phyloP scores from a whole-genome alignment of 2,888 invertebrate genomes.

The Hydrotaea cyrtoneurina region DNA sequence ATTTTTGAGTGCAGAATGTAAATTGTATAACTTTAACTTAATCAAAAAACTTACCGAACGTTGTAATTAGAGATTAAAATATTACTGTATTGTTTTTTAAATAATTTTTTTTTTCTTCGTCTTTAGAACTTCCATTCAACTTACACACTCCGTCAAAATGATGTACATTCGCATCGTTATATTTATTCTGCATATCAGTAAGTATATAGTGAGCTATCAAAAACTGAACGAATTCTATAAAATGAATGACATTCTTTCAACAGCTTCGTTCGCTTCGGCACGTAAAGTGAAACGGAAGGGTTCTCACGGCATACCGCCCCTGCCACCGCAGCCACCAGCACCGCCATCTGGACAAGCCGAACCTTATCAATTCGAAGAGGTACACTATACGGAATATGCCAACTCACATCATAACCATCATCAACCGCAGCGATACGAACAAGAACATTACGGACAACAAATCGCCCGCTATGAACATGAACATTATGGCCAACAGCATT shows the following conservation, averaged over 20 bases:
- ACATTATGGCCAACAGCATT: constrained; percentile 41
- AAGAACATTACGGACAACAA: constrained; percentile 59
- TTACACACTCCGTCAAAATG: constrained; percentile 4
- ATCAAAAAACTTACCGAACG: too few species aligned
- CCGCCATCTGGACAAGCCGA: constrained; percentile 33
- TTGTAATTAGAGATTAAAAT: too few species aligned
- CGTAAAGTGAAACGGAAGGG: constrained; percentile 67
- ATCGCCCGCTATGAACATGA: constrained; percentile 43
- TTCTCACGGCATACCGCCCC: constrained; percentile 44
- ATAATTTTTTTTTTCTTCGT: too few species aligned
- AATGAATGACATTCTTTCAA: background rate
- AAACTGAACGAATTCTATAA: background rate
- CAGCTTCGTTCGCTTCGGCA: constrained; percentile 41
- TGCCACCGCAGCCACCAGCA: constrained; percentile 5
- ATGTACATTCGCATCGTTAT: constrained; percentile 15
- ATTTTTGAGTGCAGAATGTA: too few species aligned
- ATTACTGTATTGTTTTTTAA: too few species aligned
- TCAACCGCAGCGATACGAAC: constrained; percentile 66
- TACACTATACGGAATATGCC: constrained; percentile 73
- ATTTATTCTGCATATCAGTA: constrained; percentile 45
- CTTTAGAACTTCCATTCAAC: too few species aligned
- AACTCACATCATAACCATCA: constrained; percentile 59
- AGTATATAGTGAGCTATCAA: constrained; percentile 6
- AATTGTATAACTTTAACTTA: too few species aligned
- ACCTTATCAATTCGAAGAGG: constrained; percentile 73